A percentile compares a stretch with the other conserved stretches of the same genome.
These are phyloP conservation scores for Eupeodes corollae DNA, from an alignment of 1,140 invertebrate genomes.

Conservation along the genomic window DNA sequence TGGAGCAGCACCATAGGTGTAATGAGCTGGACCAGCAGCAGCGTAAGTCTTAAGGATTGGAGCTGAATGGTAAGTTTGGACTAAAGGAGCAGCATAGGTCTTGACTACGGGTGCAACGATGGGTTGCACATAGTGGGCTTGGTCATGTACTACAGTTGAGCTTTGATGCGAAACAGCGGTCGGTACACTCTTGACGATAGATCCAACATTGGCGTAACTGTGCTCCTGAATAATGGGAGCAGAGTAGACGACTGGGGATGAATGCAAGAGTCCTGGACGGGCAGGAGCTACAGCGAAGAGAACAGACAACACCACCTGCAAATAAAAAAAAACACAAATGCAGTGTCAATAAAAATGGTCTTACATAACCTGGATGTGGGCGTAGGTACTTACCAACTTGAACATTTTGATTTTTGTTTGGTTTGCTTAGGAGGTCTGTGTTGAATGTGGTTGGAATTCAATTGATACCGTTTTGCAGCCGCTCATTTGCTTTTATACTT, in stretches of 20 bases:
- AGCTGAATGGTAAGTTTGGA: conserved; percentile 11
- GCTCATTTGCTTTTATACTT: too few species aligned
- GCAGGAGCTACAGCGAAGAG: conserved; percentile 46
- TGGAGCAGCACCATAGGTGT: conserved; percentile 4
- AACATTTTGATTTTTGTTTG: conserved; percentile 31
- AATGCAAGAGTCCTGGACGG: conserved; percentile 37
- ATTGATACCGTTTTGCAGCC: too few species aligned
- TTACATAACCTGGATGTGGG: neutral
- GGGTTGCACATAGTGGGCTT: conserved; percentile 28
- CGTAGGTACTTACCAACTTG: conserved; percentile 35
- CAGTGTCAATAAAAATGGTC: neutral
- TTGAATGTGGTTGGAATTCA: conserved; percentile 19
- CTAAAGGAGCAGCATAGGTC: conserved; percentile 7
- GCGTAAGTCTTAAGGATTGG: conserved; percentile 6
- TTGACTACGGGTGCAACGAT: conserved; percentile 30
- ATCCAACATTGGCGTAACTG: conserved; percentile 26
- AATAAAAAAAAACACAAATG: neutral
- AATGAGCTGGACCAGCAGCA: conserved; percentile 10
- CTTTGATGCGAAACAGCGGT: conserved; percentile 40
- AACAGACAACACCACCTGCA: conserved; percentile 46
- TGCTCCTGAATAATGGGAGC: conserved; percentile 20
- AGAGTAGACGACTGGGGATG: conserved; percentile 24
- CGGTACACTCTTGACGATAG: conserved; percentile 32
- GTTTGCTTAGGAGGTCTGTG: conserved; percentile 31
- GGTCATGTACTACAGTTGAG: conserved; percentile 41